Percentiles rank a stretch among this genome's conserved stretches.
These are phyloP conservation scores for Astyanax mexicanus DNA, from an alignment of 2,797 vertebrate species.

Conservation along the genomic window DNA sequence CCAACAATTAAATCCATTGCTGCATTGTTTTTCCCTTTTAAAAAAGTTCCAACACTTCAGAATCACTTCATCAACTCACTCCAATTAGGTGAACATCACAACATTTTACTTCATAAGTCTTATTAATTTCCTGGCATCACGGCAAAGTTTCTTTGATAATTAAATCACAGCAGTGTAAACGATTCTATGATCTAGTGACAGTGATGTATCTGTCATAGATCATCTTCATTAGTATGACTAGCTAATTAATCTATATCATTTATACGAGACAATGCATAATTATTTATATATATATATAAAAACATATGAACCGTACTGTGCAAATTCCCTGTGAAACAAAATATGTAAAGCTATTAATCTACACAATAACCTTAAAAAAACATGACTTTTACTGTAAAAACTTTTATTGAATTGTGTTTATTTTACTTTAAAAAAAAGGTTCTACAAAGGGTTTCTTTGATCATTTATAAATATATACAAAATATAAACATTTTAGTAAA, in stretches of 20 bases:
- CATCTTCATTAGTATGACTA: constrained; percentile 81
- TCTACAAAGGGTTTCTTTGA: no score
- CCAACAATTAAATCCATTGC: not conserved
- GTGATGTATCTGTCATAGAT: constrained; percentile 82
- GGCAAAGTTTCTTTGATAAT: not conserved
- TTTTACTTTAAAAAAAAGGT: no score
- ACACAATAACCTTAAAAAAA: no score
- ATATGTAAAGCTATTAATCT: no score
- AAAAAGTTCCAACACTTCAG: not conserved
- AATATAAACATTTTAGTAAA: no score
- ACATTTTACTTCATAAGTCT: constrained; percentile 66
- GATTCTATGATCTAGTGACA: constrained; percentile 79
- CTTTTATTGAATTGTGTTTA: no score
- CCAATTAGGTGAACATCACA: constrained; percentile 7
- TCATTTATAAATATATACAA: no score
- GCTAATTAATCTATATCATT: constrained; percentile 86
- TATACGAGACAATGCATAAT: constrained; percentile 65
- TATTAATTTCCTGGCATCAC: constrained; percentile 71
- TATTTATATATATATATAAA: constrained; percentile 36
- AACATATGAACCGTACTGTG: no score
- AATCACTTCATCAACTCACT: no score
- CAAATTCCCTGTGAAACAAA: no score
- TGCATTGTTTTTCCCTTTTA: not conserved
- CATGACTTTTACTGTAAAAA: no score
- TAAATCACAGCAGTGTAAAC: constrained; percentile 69